Conservation (phyloP, 1,140 invertebrate species). For the Acromyrmex charruanus region DNA sequence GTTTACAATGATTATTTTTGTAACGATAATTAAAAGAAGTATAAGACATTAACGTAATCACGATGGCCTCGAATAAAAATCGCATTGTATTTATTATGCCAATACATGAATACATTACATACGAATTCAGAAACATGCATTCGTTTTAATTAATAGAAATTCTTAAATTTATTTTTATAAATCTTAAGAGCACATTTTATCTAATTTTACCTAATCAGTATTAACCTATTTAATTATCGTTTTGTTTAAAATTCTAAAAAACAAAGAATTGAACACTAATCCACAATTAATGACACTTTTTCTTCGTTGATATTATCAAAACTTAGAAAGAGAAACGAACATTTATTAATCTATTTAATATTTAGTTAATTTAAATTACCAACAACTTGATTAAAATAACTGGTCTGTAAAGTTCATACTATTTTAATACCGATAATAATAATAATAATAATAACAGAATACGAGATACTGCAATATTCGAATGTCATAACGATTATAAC, state of each 20-base stretch:
- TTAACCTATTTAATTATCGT: background rate
- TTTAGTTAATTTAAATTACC: background rate
- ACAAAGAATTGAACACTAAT: background rate
- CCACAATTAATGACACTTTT: background rate
- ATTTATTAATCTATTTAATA: background rate
- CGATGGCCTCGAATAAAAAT: background rate
- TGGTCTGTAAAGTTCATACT: background rate
- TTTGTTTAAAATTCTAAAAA: background rate
- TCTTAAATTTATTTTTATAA: background rate
- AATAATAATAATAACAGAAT: conserved; percentile 11
- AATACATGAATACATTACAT: background rate
- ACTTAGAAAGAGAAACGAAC: background rate
- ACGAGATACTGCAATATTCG: background rate
- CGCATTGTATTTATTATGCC: background rate
- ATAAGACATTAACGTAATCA: background rate
- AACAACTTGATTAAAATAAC: background rate
- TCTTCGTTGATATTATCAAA: background rate
- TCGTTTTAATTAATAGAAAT: background rate
- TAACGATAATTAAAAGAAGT: background rate
- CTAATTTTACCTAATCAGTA: background rate
- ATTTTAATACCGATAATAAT: background rate
- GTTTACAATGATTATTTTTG: background rate
- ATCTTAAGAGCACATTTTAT: background rate
- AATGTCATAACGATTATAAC: background rate
- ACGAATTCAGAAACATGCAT: background rate